Evolutionary conservation across 2,113 vertebrate species (phyloP).

Genomic region (Prietella phreatophila): DNA sequence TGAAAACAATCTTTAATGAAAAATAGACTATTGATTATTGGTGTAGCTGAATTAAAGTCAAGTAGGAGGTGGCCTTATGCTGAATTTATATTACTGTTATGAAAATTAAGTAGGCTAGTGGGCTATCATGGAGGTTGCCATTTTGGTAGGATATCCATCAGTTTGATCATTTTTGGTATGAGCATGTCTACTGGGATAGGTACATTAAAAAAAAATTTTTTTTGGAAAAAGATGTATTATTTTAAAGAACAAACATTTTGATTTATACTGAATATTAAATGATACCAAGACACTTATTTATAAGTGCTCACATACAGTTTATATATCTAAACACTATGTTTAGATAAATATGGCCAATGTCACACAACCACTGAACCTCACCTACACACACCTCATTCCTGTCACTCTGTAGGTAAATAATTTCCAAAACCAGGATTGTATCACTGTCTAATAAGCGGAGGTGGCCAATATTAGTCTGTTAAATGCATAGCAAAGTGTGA

Average conservation of each 20-base stretch:
- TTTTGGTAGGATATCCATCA: neutral
- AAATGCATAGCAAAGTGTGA: slow-evolving; percentile 62
- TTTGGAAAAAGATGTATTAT: neutral
- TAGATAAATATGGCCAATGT: neutral
- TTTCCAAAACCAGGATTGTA: slow-evolving; percentile 46
- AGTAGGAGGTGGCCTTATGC: slow-evolving; percentile 2
- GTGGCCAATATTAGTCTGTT: slow-evolving; percentile 69
- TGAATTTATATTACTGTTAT: neutral
- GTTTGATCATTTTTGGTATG: neutral
- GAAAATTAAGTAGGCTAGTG: neutral
- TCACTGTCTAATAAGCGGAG: slow-evolving; percentile 52
- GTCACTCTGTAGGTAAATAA: slow-evolving; percentile 32
- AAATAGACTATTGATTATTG: slow-evolving; percentile 7
- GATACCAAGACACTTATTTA: neutral
- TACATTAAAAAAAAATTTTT: no score
- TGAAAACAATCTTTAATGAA: slow-evolving; percentile 17
- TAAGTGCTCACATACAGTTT: neutral
- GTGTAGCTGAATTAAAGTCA: slow-evolving; percentile 10
- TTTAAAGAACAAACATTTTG: neutral
- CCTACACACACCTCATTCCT: slow-evolving; percentile 11
- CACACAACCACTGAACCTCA: slow-evolving; percentile 4
- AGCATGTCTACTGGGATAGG: neutral
- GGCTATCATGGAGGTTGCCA: neutral
- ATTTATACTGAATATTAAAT: neutral
- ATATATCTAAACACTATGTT: neutral